Percentiles rank a stretch among this genome's conserved stretches.
Evolutionary conservation across 2,113 vertebrate species (phyloP).

Genomic region (Passerina amoena): DNA sequence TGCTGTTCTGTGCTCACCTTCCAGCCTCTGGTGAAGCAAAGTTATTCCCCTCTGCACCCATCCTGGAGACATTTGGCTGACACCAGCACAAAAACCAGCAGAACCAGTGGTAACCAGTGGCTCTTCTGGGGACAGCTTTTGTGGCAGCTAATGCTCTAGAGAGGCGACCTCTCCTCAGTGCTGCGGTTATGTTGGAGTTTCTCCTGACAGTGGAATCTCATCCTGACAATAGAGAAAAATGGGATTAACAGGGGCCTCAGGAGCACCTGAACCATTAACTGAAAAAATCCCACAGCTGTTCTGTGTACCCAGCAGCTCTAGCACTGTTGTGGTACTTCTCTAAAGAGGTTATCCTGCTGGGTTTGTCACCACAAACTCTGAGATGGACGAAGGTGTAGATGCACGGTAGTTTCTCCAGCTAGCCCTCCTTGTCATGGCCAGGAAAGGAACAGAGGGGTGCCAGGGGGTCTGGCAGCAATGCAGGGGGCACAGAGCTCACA

Average conservation of each 20-base stretch:
- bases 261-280: not conserved
- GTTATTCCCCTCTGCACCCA: not conserved
- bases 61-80: not conserved
- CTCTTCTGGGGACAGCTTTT: not conserved
- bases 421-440: accelerated
- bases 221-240: not conserved
- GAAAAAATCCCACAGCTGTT: not conserved
- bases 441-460: not conserved
- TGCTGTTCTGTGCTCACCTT: not conserved
- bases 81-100: accelerated
- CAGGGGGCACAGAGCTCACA: accelerated
- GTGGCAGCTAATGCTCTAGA: not conserved
- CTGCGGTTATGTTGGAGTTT: not conserved
- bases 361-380: not conserved
- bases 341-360: not conserved
- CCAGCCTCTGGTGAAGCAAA: not conserved
- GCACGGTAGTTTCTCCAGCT: not conserved
- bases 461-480: not conserved
- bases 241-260: not conserved
- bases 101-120: not conserved
- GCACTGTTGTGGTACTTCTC: not conserved
- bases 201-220: not conserved
- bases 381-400: not conserved
- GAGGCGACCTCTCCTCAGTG: not conserved
- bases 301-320: not conserved